Percentiles rank a stretch among this genome's conserved stretches.
phyloP scores from a whole-genome alignment of 2,113 vertebrate genomes.

The Alouatta palliata region DNA sequence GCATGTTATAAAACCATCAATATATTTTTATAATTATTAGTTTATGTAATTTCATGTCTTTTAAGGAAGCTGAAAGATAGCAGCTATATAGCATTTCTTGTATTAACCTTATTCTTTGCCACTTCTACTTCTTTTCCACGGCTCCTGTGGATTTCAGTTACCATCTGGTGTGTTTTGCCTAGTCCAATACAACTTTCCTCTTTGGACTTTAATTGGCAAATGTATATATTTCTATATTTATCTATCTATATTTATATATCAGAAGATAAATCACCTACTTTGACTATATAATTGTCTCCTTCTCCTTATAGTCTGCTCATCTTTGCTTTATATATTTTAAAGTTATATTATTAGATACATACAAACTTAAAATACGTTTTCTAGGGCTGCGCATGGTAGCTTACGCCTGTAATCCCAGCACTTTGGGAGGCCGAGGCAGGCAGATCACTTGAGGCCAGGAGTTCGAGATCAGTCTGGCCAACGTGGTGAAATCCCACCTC shows the following conservation, averaged over 20 bases:
- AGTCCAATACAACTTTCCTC: background rate
- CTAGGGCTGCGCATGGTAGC: too few species aligned
- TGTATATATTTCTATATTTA: background rate
- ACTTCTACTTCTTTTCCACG: background rate
- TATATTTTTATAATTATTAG: background rate
- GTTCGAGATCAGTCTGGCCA: too few species aligned
- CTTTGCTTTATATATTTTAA: background rate
- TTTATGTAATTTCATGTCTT: background rate
- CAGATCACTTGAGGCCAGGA: too few species aligned
- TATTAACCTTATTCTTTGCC: background rate
- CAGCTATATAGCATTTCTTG: background rate
- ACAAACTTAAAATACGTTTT: background rate
- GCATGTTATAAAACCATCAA: background rate
- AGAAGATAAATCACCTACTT: background rate
- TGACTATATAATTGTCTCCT: background rate
- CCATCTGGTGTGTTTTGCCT: background rate
- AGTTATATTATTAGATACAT: background rate
- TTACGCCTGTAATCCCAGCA: too few species aligned
- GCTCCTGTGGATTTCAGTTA: background rate
- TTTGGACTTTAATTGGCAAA: background rate
- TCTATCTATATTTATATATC: too few species aligned
- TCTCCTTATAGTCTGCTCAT: background rate
- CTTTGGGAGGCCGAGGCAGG: too few species aligned
- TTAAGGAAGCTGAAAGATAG: background rate
- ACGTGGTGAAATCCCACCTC: too few species aligned